Conservation (phyloP, 1,140 invertebrate genomes). For the Lutraria rhynchaena region DNA sequence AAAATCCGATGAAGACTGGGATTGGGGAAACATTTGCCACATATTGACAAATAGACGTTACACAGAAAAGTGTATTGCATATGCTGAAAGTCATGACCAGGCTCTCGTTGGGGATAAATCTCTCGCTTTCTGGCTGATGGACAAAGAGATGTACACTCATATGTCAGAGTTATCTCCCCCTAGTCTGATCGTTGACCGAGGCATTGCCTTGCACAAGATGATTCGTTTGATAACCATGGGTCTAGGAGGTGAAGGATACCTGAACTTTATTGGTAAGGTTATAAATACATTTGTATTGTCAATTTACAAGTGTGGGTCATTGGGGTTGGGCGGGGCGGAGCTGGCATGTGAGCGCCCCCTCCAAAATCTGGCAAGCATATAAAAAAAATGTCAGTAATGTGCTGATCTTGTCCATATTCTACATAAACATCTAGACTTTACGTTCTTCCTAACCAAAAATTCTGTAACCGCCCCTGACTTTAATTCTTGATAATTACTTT, state of each 20-base stretch:
- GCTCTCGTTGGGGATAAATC: conserved; percentile 99
- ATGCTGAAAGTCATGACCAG: conserved; percentile 99
- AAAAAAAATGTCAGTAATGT: too few relatives aligned
- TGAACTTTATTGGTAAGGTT: conserved; percentile 96
- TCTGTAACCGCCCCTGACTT: too few relatives aligned
- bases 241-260: conserved; percentile 97
- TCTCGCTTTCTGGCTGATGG: conserved; percentile 99
- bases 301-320: too few relatives aligned
- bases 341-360: too few relatives aligned
- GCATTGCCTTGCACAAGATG: conserved; percentile 98
- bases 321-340: too few relatives aligned
- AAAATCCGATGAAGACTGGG: conserved; percentile 95
- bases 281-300: neutral
- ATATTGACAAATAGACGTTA: conserved; percentile 97
- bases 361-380: too few relatives aligned
- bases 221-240: conserved; percentile 96
- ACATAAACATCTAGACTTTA: too few relatives aligned
- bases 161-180: conserved; percentile 91
- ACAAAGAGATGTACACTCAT: conserved; percentile 98
- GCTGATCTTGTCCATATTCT: too few relatives aligned
- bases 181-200: conserved; percentile 91
- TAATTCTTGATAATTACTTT: too few relatives aligned
- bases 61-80: conserved; percentile 97
- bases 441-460: too few relatives aligned
- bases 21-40: conserved; percentile 95